These are phyloP conservation scores for Tragelaphus buxtoni DNA, from an alignment of 2,113 vertebrate genomes.

Conservation along the genomic window DNA sequence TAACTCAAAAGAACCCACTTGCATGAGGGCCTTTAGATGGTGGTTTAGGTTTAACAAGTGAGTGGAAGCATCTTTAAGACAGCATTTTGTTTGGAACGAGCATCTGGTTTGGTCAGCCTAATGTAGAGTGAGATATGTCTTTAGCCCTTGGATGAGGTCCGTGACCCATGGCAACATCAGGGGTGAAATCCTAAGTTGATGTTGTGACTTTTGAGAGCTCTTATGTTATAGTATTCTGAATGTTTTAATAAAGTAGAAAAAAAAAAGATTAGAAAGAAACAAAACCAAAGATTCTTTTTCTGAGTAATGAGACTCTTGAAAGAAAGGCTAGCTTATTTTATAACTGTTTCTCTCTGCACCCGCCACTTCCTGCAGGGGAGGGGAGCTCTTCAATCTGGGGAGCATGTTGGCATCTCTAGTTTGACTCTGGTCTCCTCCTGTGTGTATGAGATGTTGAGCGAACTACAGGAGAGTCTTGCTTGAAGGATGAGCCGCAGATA, in stretches of 20 bases:
- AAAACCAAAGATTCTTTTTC: neutral
- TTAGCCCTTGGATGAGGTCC: neutral
- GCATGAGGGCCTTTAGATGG: neutral
- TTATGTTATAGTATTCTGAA: neutral
- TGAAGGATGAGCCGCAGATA: neutral
- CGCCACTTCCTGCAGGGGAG: neutral
- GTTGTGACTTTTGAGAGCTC: neutral
- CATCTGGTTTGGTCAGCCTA: neutral
- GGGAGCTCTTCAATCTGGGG: neutral
- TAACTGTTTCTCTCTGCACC: neutral
- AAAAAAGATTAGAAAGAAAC: neutral
- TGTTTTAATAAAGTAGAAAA: neutral
- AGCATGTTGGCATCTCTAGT: neutral
- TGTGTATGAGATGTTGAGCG: neutral
- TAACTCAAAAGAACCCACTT: neutral
- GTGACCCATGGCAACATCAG: neutral
- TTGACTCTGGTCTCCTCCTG: neutral
- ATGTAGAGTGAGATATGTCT: neutral
- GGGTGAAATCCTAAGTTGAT: neutral
- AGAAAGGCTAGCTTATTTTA: neutral
- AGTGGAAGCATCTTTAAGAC: neutral
- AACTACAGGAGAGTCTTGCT: neutral
- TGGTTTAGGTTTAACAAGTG: neutral
- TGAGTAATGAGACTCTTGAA: neutral
- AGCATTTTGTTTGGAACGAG: neutral